These are phyloP conservation scores for Phoenoteleia sp. DNA, from an alignment of 2,888 invertebrate species.

Conservation along the genomic window DNA sequence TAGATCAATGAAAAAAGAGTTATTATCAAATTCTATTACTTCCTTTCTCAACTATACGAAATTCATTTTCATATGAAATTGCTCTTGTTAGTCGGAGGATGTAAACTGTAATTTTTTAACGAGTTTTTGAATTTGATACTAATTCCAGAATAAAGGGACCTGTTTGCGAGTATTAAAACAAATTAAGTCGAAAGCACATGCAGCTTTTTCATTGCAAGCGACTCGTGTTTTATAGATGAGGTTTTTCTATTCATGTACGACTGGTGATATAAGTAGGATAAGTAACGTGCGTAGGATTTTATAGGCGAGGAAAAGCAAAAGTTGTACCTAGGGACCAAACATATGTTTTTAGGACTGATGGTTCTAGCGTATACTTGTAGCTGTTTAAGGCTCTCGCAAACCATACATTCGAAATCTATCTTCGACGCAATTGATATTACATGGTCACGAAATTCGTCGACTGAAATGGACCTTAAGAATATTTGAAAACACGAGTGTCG, in stretches of 20 bases:
- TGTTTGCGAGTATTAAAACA: slow-evolving; percentile 24
- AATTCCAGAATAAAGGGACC: background rate
- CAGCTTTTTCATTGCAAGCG: background rate
- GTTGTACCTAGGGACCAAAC: slow-evolving; percentile 83
- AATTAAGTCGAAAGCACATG: background rate
- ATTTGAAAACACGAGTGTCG: background rate
- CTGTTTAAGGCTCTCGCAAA: slow-evolving; percentile 78
- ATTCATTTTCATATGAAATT: no score
- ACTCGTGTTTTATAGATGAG: slow-evolving; percentile 34
- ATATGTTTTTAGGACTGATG: slow-evolving; percentile 83
- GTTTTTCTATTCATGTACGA: slow-evolving; percentile 64
- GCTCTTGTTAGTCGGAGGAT: no score
- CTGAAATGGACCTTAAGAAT: background rate
- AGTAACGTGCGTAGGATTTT: slow-evolving; percentile 72
- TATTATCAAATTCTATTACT: no score
- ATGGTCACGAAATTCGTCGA: no score
- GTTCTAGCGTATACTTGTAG: slow-evolving; percentile 84
- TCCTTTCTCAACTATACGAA: no score
- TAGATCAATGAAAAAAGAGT: background rate
- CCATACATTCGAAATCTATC: slow-evolving; percentile 74
- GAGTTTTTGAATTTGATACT: background rate
- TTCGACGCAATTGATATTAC: no score
- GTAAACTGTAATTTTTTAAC: no score
- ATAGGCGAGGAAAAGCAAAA: slow-evolving; percentile 64
- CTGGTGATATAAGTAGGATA: slow-evolving; percentile 73